Conservation (phyloP, 2,797 vertebrate species). For the Okamejei kenojei region DNA sequence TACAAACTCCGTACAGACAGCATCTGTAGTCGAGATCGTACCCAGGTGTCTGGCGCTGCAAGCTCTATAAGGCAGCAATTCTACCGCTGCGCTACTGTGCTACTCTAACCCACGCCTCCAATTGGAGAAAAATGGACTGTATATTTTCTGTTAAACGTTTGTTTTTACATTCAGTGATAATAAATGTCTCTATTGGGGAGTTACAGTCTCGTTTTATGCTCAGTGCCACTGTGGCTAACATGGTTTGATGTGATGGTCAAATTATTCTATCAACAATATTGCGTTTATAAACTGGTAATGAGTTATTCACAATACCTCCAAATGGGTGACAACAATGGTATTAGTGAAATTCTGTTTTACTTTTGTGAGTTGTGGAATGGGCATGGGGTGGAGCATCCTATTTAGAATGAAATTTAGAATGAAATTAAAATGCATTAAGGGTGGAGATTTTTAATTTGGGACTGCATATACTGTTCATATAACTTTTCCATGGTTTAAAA, state of each 20-base stretch:
- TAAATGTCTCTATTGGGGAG: not conserved
- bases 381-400: no score
- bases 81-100: no score
- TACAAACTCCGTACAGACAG: no score
- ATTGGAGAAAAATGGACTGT: not conserved
- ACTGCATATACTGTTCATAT: not conserved
- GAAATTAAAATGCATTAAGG: not conserved
- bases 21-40: no score
- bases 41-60: no score
- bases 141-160: conserved; percentile 10
- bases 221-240: not conserved
- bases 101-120: no score
- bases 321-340: not conserved
- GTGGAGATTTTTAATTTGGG: not conserved
- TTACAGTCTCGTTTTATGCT: not conserved
- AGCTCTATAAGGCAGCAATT: no score
- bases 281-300: not conserved
- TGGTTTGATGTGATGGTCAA: not conserved
- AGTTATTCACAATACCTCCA: not conserved
- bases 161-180: not conserved
- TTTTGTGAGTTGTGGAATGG: not conserved
- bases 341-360: not conserved
- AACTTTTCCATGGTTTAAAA: not conserved
- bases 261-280: not conserved
- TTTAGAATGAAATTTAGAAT: not conserved